Conservation (phyloP, 2,888 invertebrate species). For the Amaurobius ferox region DNA sequence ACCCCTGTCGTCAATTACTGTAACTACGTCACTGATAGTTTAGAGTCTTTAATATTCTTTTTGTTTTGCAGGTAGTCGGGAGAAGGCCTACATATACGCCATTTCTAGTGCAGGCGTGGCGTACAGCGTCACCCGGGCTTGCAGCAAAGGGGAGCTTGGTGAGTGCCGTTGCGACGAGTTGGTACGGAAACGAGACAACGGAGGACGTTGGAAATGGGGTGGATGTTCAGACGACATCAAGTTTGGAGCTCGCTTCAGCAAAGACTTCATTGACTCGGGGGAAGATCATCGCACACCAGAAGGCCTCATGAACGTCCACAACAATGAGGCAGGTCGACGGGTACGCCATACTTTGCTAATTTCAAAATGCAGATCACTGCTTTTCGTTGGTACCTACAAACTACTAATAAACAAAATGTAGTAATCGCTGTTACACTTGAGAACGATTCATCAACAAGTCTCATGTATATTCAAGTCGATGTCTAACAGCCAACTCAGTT, state of each 20-base stretch:
- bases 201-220: conserved; percentile 88
- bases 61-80: conserved; percentile 85
- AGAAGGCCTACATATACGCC: conserved; percentile 92
- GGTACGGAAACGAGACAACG: conserved; percentile 84
- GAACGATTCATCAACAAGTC: too few species aligned
- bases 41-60: too few species aligned
- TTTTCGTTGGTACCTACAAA: too few species aligned
- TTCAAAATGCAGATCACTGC: too few species aligned
- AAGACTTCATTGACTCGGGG: conserved; percentile 89
- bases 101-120: conserved; percentile 93
- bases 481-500: too few species aligned
- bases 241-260: conserved; percentile 80
- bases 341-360: too few species aligned
- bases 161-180: conserved; percentile 92
- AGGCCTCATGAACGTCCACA: conserved; percentile 92
- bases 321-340: conserved; percentile 93
- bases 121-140: conserved; percentile 90
- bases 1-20: too few species aligned
- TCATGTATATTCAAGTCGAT: too few species aligned
- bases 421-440: too few species aligned
- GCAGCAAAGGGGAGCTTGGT: conserved; percentile 89
- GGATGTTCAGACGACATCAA: conserved; percentile 88
- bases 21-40: too few species aligned
- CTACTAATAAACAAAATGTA: too few species aligned
- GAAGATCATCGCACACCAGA: conserved; percentile 85